Conservation (phyloP, 2,797 vertebrate genomes). For the Spea hammondii region DNA sequence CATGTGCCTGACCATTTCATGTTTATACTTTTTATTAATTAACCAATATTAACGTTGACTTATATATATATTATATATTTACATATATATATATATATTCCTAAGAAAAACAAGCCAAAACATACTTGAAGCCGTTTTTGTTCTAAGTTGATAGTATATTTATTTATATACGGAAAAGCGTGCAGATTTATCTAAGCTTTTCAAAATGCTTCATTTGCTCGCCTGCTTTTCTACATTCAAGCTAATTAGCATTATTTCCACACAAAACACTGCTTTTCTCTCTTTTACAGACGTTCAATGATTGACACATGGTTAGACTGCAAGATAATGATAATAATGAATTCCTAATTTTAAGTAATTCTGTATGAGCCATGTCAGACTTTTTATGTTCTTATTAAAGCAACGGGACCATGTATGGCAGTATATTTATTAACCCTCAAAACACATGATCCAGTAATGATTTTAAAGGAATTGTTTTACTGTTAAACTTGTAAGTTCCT, state of each 20-base stretch:
- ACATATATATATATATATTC: too few relatives aligned
- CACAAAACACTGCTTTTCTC: neutral
- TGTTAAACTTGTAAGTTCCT: too few relatives aligned
- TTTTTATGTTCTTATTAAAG: neutral
- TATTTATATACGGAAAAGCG: neutral
- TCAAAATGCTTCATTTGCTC: neutral
- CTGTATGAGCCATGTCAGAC: constrained; percentile 11
- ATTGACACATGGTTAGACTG: constrained; percentile 24
- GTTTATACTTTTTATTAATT: too few relatives aligned
- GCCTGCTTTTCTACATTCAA: neutral
- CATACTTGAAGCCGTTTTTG: neutral
- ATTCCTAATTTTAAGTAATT: constrained; percentile 30
- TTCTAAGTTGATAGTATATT: neutral
- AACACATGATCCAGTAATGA: too few relatives aligned
- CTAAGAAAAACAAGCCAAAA: too few relatives aligned
- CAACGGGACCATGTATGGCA: too few relatives aligned
- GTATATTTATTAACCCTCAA: too few relatives aligned
- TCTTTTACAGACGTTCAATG: constrained; percentile 1
- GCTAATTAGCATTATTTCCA: constrained; percentile 14
- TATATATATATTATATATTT: too few relatives aligned
- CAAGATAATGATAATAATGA: constrained; percentile 28
- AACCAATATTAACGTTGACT: too few relatives aligned
- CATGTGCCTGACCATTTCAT: too few relatives aligned
- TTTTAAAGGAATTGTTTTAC: too few relatives aligned
- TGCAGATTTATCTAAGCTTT: constrained; percentile 13